Base-by-base conservation (phyloP, 2,113 vertebrate species). In the Pterocles burchelli region DNA sequence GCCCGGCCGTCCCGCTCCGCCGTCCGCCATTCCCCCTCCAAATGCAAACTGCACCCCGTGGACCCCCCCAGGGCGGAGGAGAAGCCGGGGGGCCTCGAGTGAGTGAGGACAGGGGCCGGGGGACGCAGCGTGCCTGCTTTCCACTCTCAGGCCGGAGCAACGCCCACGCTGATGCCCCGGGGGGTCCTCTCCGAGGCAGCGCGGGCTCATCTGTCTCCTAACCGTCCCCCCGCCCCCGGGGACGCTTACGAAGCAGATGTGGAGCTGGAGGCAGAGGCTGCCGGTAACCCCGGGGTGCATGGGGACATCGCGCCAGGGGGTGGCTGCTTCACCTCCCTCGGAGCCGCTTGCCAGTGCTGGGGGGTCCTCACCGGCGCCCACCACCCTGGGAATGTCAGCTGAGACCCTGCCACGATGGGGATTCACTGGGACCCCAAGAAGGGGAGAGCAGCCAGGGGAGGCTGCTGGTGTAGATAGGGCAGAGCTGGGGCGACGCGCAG, bases 11-110 rank as follows among this genome's bases (percentile, higher is more conserved):
- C 99, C 18, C 99, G 99, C 94, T 97, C 98, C 17, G 62, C 98
- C 9, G 13, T 97, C 48, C 99, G 99, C 88, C 99, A 99, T 86
- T 98, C 98, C 24, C 98, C 98, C 33, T 98, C 98, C 95, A 99
- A 98, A 88, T 99, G 99, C 98, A 99, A 98, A 96, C 98, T 99
- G 95, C 99, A 99, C 77, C 95, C 98, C 33, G 83, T 93, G 4
- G 99, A 99, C 13, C 85, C 97, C 26, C 62, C 94, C 46, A 88
- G 98, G 95, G 92, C 97, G 16, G 99, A 99, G 91, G 99, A 98
- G 96, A 97, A 94, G 94, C 96, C 4, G 89, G 98, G 81, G 26
- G 59, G 93, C 86, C 86, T 90, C 34, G 98, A 99, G 97, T 98
- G 99, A 97, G 93, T 96, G 96, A 97, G 96, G 95, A 36, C 3